A percentile compares a stretch with the other conserved stretches of the same genome.
These are phyloP conservation scores for Cherax quadricarinatus DNA, from an alignment of 1,140 invertebrate genomes.

Conservation along the genomic window DNA sequence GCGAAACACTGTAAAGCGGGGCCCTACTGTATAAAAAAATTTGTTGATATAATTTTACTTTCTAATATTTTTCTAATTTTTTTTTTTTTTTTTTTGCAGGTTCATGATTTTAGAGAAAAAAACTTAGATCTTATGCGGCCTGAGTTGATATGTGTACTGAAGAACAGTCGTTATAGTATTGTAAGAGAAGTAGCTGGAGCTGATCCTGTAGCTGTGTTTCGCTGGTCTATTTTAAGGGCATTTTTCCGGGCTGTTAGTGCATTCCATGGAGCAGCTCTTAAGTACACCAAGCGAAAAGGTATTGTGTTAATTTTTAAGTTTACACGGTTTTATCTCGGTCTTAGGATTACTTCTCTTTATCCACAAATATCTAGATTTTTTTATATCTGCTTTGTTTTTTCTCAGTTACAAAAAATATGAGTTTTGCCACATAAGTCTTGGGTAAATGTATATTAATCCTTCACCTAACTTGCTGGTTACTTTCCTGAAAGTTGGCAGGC, in stretches of 20 bases:
- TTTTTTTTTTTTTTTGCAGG: conserved; percentile 78
- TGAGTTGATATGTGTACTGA: conserved; percentile 94
- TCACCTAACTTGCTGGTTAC: no score
- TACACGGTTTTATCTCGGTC: not conserved
- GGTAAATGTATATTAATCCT: no score
- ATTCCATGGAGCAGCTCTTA: conserved; percentile 85
- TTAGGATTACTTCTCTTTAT: no score
- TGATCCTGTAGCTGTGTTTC: conserved; percentile 95
- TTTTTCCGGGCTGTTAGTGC: conserved; percentile 95
- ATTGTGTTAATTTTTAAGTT: not conserved
- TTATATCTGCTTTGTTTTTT: no score
- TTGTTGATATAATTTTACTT: no score
- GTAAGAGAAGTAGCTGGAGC: conserved; percentile 94
- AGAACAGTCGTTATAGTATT: conserved; percentile 94
- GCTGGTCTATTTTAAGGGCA: conserved; percentile 94
- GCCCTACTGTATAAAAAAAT: no score
- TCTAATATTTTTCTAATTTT: not conserved
- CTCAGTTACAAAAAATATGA: no score
- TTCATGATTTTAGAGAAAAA: conserved; percentile 95
- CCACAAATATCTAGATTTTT: no score
- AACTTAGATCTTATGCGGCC: conserved; percentile 96
- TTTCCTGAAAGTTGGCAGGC: no score
- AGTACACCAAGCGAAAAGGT: conserved; percentile 61
- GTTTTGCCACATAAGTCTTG: no score
- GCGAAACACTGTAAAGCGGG: no score